phyloP scores from a whole-genome alignment of 2,113 vertebrate genomes.

The Anguilla rostrata region DNA sequence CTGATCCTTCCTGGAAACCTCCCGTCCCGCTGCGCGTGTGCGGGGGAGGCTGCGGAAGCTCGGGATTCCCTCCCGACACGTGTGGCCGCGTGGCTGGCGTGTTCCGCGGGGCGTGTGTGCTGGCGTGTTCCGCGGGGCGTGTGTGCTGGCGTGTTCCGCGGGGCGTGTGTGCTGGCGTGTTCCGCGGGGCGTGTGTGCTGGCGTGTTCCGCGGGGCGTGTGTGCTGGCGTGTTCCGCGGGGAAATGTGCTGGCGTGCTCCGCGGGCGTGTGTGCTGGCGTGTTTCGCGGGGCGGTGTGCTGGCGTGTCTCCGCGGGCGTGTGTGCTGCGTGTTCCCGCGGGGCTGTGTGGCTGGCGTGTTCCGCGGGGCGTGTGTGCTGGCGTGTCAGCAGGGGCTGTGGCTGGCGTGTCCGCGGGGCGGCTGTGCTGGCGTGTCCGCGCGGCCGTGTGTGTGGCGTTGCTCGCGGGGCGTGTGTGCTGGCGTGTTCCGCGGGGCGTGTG shows the following conservation, averaged over 20 bases:
- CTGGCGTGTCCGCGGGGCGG: not conserved
- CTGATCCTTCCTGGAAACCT: constrained; percentile 28
- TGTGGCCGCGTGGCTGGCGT: not conserved
- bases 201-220: not conserved
- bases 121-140: too few relatives aligned
- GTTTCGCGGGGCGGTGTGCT: too few relatives aligned
- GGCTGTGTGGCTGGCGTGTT: not conserved
- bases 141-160: not conserved
- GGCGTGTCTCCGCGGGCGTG: not conserved
- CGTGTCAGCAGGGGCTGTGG: too few relatives aligned
- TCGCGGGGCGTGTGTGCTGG: too few relatives aligned
- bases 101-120: too few relatives aligned
- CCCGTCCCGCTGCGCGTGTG: not conserved
- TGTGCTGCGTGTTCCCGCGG: too few relatives aligned
- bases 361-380: too few relatives aligned
- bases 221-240: too few relatives aligned
- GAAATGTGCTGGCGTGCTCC: not conserved
- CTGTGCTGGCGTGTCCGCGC: not conserved
- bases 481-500: not conserved
- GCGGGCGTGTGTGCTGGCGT: too few relatives aligned
- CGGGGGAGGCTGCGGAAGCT: not conserved
- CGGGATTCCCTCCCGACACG: not conserved
- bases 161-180: too few relatives aligned
- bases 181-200: too few relatives aligned
- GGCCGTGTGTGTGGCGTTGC: too few relatives aligned